These are phyloP conservation scores for Atrichornis clamosus DNA, from an alignment of 2,113 vertebrate genomes.

Conservation along the genomic window DNA sequence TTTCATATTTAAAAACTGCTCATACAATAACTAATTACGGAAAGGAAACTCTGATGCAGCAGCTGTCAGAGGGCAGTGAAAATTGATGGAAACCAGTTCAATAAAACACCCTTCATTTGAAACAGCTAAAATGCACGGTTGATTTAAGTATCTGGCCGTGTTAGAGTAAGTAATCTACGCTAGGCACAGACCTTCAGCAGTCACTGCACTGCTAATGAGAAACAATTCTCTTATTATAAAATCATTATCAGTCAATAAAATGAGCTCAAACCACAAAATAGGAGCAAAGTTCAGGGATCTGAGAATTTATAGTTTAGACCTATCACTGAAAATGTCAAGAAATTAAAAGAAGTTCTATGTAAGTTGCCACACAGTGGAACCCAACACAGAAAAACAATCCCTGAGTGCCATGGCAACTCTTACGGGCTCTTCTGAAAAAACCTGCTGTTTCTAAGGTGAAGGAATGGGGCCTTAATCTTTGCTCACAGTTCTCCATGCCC, in stretches of 20 bases:
- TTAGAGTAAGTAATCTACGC: not conserved
- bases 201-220: conserved; percentile 2
- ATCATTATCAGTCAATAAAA: conserved; percentile 47
- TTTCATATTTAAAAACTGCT: not conserved
- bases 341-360: conserved; percentile 13
- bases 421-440: not conserved
- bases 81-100: conserved; percentile 37
- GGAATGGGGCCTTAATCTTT: conserved; percentile 31
- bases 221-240: conserved; percentile 40
- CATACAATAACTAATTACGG: not conserved
- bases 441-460: conserved; percentile 22
- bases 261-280: conserved; percentile 22
- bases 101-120: conserved; percentile 27
- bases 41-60: conserved; percentile 18
- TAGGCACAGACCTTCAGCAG: not conserved
- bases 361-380: not conserved
- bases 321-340: conserved; percentile 10
- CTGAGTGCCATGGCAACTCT: conserved; percentile 24
- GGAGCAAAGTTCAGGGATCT: conserved; percentile 37
- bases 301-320: conserved; percentile 6
- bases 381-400: not conserved
- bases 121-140: conserved; percentile 2
- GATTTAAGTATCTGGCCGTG: conserved; percentile 23
- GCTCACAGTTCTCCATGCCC: not conserved
- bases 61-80: conserved; percentile 23